Evolutionary conservation across 2,113 vertebrate genomes (phyloP).

Genomic region (Neomonachus schauinslandi): DNA sequence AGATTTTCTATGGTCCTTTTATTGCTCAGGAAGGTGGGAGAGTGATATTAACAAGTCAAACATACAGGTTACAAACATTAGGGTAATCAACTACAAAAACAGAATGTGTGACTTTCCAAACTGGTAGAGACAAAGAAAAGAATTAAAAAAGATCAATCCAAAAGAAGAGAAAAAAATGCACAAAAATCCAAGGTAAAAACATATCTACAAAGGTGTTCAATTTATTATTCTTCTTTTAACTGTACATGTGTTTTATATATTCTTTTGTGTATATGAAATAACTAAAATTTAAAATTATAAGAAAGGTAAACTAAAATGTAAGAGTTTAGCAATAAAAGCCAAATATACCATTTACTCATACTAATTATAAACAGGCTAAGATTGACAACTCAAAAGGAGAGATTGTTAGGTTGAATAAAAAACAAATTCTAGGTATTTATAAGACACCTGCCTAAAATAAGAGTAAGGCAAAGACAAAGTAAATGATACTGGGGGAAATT

Average conservation of each 20-base stretch:
- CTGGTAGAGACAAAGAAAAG: neutral
- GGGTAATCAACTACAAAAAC: neutral
- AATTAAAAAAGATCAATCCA: neutral
- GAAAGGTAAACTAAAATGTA: neutral
- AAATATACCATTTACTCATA: neutral
- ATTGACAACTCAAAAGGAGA: neutral
- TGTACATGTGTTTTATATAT: neutral
- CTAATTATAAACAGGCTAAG: neutral
- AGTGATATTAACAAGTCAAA: neutral
- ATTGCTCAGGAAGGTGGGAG: neutral
- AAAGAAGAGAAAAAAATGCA: neutral
- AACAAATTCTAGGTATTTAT: conserved; percentile 35
- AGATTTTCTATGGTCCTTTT: neutral
- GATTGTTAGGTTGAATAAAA: neutral
- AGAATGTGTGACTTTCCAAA: conserved; percentile 15
- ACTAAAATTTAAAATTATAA: conserved; percentile 4
- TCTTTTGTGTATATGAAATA: neutral
- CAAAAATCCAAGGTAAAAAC: neutral
- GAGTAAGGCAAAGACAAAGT: neutral
- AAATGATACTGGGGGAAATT: neutral
- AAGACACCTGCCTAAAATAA: conserved; percentile 7
- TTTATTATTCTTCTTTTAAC: neutral
- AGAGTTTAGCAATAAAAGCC: neutral
- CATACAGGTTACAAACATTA: conserved; percentile 19
- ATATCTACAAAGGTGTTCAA: neutral